Evolutionary conservation across 1,140 invertebrate species (phyloP).

Genomic region (Drosophila leontia): DNA sequence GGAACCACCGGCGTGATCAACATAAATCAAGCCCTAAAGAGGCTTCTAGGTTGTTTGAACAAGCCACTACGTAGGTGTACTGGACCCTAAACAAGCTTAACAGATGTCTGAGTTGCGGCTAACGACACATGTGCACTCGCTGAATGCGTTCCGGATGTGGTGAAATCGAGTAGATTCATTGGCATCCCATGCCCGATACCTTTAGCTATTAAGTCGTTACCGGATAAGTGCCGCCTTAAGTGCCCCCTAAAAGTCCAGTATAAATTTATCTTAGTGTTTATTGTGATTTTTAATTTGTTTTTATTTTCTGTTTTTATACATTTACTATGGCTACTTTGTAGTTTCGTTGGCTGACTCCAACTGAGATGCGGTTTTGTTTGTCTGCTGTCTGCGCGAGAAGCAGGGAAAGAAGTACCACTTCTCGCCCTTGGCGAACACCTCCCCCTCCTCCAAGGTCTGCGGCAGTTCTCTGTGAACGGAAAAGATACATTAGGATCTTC

Average conservation of each 20-base stretch:
- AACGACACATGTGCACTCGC: not conserved
- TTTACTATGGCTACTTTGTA: conserved; percentile 20
- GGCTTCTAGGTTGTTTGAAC: not conserved
- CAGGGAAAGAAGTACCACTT: conserved; percentile 76
- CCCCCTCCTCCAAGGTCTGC: conserved; percentile 87
- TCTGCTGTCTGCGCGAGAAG: conserved; percentile 17
- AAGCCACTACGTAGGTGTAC: not conserved
- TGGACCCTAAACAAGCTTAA: not conserved
- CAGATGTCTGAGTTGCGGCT: conserved; percentile 9
- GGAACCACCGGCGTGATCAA: conserved; percentile 46
- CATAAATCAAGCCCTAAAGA: conserved; percentile 16
- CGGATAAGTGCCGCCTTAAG: not conserved
- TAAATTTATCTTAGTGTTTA: conserved; percentile 12
- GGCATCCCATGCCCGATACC: not conserved
- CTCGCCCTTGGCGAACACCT: conserved; percentile 86
- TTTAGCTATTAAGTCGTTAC: not conserved
- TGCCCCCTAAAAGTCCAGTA: not conserved
- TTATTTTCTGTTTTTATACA: conserved; percentile 20
- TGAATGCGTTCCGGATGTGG: not conserved
- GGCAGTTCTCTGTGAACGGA: conserved; percentile 82
- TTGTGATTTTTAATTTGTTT: conserved; percentile 8
- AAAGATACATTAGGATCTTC: not conserved
- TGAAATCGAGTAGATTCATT: conserved; percentile 7
- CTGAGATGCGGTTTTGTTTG: conserved; percentile 22
- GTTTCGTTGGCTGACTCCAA: conserved; percentile 30